Percentiles rank a stretch among this genome's conserved stretches.
Conservation (phyloP, 2,888 invertebrate species). For the Conomelus anceps region DNA sequence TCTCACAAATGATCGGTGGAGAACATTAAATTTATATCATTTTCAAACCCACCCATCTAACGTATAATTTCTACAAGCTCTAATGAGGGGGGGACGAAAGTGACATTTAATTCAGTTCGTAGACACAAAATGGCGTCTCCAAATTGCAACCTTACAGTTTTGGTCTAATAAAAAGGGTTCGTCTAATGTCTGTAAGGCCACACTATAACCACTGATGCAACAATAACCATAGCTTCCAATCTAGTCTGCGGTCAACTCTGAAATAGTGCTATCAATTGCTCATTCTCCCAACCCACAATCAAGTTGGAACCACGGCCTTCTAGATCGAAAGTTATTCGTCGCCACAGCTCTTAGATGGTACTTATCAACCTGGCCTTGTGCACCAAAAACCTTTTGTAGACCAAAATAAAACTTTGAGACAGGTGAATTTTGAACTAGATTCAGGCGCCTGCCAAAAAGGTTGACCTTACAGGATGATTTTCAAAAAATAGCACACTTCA, state of each 20-base stretch:
- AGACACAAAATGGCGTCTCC: neutral
- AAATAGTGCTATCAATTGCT: neutral
- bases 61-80: neutral
- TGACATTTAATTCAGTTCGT: slow-evolving; percentile 24
- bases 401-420: neutral
- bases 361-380: neutral
- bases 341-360: neutral
- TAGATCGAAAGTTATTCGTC: neutral
- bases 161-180: slow-evolving; percentile 2
- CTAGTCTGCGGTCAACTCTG: neutral
- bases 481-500: neutral
- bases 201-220: neutral
- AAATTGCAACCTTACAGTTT: neutral
- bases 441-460: neutral
- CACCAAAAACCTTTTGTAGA: too few species aligned
- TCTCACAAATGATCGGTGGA: neutral
- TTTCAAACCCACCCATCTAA: neutral
- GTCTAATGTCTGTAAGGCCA: neutral
- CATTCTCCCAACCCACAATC: neutral
- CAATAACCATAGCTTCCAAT: neutral
- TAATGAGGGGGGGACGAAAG: slow-evolving; percentile 7
- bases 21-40: neutral
- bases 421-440: neutral
- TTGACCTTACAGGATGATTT: neutral
- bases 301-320: neutral